Evolutionary conservation across 2,797 vertebrate species (phyloP), one percentile per base, ranked within the genome.

Genomic region (Carapus acus): DNA sequence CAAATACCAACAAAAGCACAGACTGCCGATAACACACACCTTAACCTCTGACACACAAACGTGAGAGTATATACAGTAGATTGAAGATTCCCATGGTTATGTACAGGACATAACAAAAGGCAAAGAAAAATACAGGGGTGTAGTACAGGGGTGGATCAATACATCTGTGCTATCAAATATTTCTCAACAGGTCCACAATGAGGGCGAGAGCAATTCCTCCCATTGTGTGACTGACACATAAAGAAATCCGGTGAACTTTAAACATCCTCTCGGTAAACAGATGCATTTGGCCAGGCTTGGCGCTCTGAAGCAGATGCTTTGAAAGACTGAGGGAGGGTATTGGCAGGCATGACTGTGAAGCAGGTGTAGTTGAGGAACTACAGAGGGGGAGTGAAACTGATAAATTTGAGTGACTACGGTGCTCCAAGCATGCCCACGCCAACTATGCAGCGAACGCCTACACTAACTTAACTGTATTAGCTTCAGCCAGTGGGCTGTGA

Each of bases 401-500:
- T n/a, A n/a, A n/a, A n/a, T n/a, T n/a, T n/a, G n/a, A n/a, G n/a
- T n/a, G n/a, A n/a, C n/a, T n/a, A n/a, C n/a, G n/a, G n/a, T n/a
- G n/a, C n/a, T n/a, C n/a, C n/a, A n/a, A n/a, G n/a, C n/a, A n/a
- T n/a, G n/a, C n/a, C n/a, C n/a, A n/a, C n/a, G n/a, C n/a, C n/a
- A n/a, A n/a, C n/a, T n/a, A n/a, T n/a, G n/a, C n/a, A n/a, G n/a
- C n/a, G n/a, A n/a, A n/a, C n/a, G n/a, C n/a, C n/a, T n/a, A n/a
- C n/a, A n/a, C n/a, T n/a, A 51, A 66, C 76, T 76, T 1, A 17
- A 49, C 58, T 75, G 79, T 27, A 81, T 7, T 13, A 80, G 77
- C 73, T 81, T 7, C 31, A 80, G 77, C 73, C 77, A 77, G 46
- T 42, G 54, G 54, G 73, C 61, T 80, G 69, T 73, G 67, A 61